Evolutionary conservation across 1,140 invertebrate species (phyloP).

Genomic region (Penaeus japonicus): DNA sequence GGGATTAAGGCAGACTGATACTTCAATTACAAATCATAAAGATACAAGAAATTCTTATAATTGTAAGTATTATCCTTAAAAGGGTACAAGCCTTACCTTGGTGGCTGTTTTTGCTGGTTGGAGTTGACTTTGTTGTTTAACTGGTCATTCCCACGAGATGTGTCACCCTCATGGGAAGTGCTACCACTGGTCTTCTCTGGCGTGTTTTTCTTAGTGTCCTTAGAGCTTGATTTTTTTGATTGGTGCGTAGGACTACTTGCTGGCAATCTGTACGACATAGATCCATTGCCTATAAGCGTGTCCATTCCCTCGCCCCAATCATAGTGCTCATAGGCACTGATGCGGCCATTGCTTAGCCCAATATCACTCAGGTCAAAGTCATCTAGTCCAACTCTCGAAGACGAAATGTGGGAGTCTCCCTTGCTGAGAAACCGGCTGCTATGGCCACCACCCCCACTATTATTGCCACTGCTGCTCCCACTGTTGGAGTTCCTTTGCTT

Average conservation of each 20-base stretch:
- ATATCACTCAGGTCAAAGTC: constrained; percentile 37
- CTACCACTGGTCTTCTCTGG: constrained; percentile 28
- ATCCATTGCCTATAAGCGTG: constrained; percentile 24
- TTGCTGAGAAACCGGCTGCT: not conserved
- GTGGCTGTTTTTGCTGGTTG: constrained; percentile 33
- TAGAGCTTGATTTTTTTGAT: constrained; percentile 11
- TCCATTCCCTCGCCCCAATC: constrained; percentile 35
- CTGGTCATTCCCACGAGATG: constrained; percentile 22
- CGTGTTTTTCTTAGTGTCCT: constrained; percentile 34
- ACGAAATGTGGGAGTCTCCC: not conserved
- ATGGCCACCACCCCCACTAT: not conserved
- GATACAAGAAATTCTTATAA: not conserved
- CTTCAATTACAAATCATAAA: not conserved
- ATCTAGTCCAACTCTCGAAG: constrained; percentile 39
- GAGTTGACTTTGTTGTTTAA: constrained; percentile 39
- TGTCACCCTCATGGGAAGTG: not conserved
- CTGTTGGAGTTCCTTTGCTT: not conserved
- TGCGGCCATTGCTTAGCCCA: constrained; percentile 31
- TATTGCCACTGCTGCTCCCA: not conserved
- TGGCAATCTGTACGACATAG: constrained; percentile 16
- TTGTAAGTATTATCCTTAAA: too few relatives aligned
- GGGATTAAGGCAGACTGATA: too few relatives aligned
- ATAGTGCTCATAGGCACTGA: constrained; percentile 52
- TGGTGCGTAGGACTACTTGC: constrained; percentile 39
- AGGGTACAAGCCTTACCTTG: constrained; percentile 17